These are phyloP conservation scores for Cyrtodaria siliqua DNA, from an alignment of 2,888 invertebrate genomes.

Conservation along the genomic window DNA sequence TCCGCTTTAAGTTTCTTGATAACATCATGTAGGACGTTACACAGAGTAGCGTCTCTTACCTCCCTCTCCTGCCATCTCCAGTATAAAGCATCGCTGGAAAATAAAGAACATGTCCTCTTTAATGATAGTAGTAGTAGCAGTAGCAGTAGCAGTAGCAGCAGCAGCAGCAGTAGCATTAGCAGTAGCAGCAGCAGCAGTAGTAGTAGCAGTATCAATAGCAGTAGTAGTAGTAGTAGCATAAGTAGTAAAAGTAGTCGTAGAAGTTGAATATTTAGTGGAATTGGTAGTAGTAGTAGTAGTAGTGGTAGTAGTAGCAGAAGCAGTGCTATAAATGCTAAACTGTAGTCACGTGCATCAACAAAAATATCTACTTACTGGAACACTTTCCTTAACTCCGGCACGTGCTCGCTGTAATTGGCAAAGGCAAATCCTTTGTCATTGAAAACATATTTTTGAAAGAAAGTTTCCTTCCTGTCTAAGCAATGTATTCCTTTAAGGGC, in stretches of 20 bases:
- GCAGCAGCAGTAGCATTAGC: too few species aligned
- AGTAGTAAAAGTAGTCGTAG: too few species aligned
- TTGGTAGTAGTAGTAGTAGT: too few species aligned
- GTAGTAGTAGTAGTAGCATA: too few species aligned
- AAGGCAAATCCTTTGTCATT: slow-evolving; percentile 53
- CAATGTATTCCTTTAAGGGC: slow-evolving; percentile 28
- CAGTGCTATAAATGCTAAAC: too few species aligned
- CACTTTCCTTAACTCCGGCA: slow-evolving; percentile 33
- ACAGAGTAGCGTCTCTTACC: slow-evolving; percentile 10
- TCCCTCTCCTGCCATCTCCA: slow-evolving; percentile 10
- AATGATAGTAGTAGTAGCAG: too few species aligned
- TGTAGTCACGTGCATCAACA: too few species aligned
- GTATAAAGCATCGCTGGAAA: slow-evolving; percentile 35
- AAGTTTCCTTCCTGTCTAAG: slow-evolving; percentile 41
- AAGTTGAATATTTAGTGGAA: too few species aligned
- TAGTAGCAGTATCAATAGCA: too few species aligned
- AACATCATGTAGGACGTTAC: background rate
- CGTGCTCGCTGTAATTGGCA: slow-evolving; percentile 41
- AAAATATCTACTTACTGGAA: slow-evolving; percentile 49
- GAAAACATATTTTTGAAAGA: slow-evolving; percentile 55
- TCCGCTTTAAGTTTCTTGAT: background rate
- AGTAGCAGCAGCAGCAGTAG: too few species aligned
- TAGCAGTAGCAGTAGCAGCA: too few species aligned
- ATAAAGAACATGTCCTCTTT: background rate
- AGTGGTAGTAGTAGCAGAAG: too few species aligned